These are phyloP conservation scores for Cephus rjabovi DNA, from an alignment of 2,888 invertebrate species.

Conservation along the genomic window DNA sequence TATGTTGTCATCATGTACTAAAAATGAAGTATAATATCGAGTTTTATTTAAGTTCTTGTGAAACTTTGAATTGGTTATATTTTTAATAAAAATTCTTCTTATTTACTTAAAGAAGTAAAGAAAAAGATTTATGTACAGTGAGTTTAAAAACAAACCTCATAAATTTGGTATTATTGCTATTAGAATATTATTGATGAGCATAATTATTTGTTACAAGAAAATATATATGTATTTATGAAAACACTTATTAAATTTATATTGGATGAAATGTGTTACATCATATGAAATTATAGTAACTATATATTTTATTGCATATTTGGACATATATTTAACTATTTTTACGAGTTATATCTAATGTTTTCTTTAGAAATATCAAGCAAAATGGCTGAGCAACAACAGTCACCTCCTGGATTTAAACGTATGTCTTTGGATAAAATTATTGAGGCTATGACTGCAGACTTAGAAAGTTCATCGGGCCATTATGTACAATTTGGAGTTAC, in stretches of 20 bases:
- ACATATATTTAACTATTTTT: neutral
- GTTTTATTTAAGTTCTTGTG: neutral
- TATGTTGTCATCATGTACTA: neutral
- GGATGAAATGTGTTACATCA: neutral
- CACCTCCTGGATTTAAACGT: conserved; percentile 51
- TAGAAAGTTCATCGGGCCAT: conserved; percentile 71
- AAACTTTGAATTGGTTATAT: neutral
- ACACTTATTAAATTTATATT: neutral
- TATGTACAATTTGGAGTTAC: conserved; percentile 70
- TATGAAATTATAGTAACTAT: neutral
- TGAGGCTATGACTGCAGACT: conserved; percentile 72
- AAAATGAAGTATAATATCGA: neutral
- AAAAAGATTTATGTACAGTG: too few relatives aligned
- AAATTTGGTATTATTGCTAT: too few relatives aligned
- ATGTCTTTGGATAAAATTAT: conserved; percentile 71
- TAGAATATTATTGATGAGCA: too few relatives aligned
- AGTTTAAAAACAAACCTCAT: too few relatives aligned
- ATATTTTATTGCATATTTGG: neutral
- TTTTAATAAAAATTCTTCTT: neutral
- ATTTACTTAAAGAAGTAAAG: neutral
- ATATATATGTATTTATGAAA: neutral
- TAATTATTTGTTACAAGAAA: too few relatives aligned
- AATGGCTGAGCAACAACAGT: conserved; percentile 47
- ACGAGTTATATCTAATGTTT: neutral
- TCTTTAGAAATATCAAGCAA: conserved; percentile 21